A percentile compares a stretch with the other conserved stretches of the same genome.
Conservation (phyloP, 2,888 invertebrate genomes). For the Agapostemon virescens region DNA sequence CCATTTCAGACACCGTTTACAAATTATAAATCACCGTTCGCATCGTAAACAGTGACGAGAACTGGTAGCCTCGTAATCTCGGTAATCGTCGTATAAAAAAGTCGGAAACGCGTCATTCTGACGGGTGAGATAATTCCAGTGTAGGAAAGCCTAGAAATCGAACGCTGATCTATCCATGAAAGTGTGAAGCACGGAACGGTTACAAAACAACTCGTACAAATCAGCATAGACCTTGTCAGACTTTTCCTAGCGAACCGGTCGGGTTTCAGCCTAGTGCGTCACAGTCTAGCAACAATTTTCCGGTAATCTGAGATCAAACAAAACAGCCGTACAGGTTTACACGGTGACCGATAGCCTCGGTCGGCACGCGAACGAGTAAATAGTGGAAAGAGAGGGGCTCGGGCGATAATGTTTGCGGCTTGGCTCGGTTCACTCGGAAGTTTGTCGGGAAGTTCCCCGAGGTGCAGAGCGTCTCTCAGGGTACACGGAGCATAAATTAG, state of each 20-base stretch:
- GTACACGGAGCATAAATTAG: conserved; percentile 10
- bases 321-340: conserved; percentile 7
- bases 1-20: no score
- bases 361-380: background rate
- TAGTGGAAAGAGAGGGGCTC: background rate
- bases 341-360: background rate
- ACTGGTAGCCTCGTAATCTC: background rate
- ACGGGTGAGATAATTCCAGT: background rate
- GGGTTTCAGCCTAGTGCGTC: background rate
- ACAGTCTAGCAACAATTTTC: background rate
- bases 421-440: background rate
- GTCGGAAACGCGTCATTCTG: background rate
- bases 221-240: background rate
- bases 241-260: conserved; percentile 2
- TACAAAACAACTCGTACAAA: background rate
- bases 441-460: background rate
- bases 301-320: conserved; percentile 11
- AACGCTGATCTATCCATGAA: background rate
- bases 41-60: no score
- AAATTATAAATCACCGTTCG: no score
- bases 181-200: background rate
- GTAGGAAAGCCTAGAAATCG: background rate
- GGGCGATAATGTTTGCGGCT: background rate
- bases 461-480: background rate
- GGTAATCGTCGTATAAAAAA: background rate